A percentile compares a stretch with the other conserved stretches of the same genome.
phyloP scores from a whole-genome alignment of 1,140 invertebrate species.

The Drosophila orosa region DNA sequence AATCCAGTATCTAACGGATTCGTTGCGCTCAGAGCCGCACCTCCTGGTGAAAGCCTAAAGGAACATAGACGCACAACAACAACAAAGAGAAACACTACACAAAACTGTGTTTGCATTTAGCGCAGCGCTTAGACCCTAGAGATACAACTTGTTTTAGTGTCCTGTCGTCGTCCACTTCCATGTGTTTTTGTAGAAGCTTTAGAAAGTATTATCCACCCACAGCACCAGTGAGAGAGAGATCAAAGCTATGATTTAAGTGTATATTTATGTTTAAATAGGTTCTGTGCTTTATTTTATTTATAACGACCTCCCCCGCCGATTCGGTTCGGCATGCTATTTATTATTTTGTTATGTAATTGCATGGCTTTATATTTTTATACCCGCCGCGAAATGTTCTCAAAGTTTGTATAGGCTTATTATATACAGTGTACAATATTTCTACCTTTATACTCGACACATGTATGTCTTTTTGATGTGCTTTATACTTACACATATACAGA shows the following conservation, averaged over 20 bases:
- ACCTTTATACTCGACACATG: constrained; percentile 35
- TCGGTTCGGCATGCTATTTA: constrained; percentile 21
- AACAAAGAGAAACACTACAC: constrained; percentile 30
- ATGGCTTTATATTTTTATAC: constrained; percentile 33
- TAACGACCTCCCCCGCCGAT: constrained; percentile 41
- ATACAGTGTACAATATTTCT: constrained; percentile 40
- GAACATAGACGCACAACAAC: constrained; percentile 25
- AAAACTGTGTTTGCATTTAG: constrained; percentile 69
- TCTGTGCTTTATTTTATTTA: constrained; percentile 51
- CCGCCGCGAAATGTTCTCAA: constrained; percentile 49
- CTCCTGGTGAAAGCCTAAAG: constrained; percentile 76
- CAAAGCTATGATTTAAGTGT: constrained; percentile 41
- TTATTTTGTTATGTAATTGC: constrained; percentile 55
- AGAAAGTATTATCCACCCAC: constrained; percentile 65
- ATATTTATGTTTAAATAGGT: constrained; percentile 52
- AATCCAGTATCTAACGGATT: constrained; percentile 83
- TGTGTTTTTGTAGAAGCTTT: constrained; percentile 51
- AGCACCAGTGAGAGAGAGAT: constrained; percentile 59
- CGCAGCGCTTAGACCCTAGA: constrained; percentile 37
- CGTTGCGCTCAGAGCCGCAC: constrained; percentile 82
- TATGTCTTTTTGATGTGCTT: constrained; percentile 31
- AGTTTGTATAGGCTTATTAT: constrained; percentile 42
- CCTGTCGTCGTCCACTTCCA: constrained; percentile 6
- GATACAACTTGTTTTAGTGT: constrained; percentile 30
- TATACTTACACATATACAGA: constrained; percentile 33